phyloP scores from a whole-genome alignment of 2,797 vertebrate genomes.

The Varecia variegata region DNA sequence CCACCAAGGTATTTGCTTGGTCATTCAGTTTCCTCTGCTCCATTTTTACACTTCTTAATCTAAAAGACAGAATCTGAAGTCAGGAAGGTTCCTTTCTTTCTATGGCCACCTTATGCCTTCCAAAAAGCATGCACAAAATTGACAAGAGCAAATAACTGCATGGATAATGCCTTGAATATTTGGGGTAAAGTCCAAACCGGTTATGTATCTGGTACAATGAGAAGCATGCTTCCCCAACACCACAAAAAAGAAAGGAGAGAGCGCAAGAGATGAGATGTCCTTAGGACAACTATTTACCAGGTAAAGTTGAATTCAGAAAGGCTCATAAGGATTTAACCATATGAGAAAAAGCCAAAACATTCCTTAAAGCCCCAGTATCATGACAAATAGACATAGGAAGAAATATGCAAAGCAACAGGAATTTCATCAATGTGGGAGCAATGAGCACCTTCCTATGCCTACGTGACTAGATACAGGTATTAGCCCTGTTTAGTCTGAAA shows the following conservation, averaged over 20 bases:
- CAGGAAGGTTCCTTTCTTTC: conserved; percentile 79
- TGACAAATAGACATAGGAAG: conserved; percentile 89
- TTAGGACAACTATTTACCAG: conserved; percentile 80
- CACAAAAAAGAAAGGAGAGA: conserved; percentile 84
- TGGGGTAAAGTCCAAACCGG: conserved; percentile 81
- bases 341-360: conserved; percentile 88
- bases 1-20: conserved; percentile 99
- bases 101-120: conserved; percentile 76
- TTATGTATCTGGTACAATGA: conserved; percentile 91
- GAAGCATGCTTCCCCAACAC: conserved; percentile 93
- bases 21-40: conserved; percentile 99
- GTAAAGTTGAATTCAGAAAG: conserved; percentile 80
- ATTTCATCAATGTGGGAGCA: conserved; percentile 62
- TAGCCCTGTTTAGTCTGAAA: conserved; percentile 87
- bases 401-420: conserved; percentile 70
- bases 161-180: conserved; percentile 90
- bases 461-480: conserved; percentile 87
- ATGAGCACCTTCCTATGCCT: conserved; percentile 86
- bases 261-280: conserved; percentile 84
- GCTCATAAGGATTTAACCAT: conserved; percentile 80
- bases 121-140: conserved; percentile 92
- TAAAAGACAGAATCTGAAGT: conserved; percentile 92
- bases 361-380: conserved; percentile 87
- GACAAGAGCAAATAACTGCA: conserved; percentile 87
- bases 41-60: conserved; percentile 99